Base-by-base conservation (phyloP, 2,888 invertebrate species). In the Gnatocerus cornutus region DNA sequence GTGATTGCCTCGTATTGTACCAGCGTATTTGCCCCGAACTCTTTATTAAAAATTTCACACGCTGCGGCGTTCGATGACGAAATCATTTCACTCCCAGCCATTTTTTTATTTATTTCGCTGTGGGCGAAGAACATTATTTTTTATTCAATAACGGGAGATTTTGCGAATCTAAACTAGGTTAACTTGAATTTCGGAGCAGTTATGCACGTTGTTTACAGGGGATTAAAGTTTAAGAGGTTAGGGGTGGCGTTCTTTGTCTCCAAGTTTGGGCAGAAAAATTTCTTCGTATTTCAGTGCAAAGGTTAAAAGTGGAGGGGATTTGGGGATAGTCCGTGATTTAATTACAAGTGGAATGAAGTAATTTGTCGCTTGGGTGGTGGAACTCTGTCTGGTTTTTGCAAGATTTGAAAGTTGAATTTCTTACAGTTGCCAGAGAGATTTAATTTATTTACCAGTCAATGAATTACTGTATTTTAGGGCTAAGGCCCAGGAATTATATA, bases 71-170 rank as follows among this genome's bases (percentile, higher is more conserved):
- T 45, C 43, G 14, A 13, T 43, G 16, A 46, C 46, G 14, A 16
- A 3, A 4, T 21, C 3, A 16, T 46, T 14, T 13, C 14, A n/a
- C 29, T 29, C 0, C 27, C 10, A 48, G 27, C 12, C 7, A 4
- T 8, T 21, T 1, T 21, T 27, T 27, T 48, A 48, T 48, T 48
- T 48, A 48, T 48, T 21, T 7, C 9, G 39, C 10, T 39, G 39
- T 10, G 39, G n/a, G 3, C 16, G 55, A 55, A 55, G 39, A 55
- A 55, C 55, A 55, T 55, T 55, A 55, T 55, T 39, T 55, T 55
- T 55, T 55, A 55, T 55, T 55, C 16, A 55, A 55, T 55, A 55
- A 55, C 16, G 33, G 30, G 52, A 16, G 52, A 16, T 37, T 52
- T 52, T 52, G 52, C 30, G 52, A 52, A 52, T 52, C 14, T 52